Base-by-base conservation (phyloP, 2,797 vertebrate genomes). In the Anguilla pacifica region DNA sequence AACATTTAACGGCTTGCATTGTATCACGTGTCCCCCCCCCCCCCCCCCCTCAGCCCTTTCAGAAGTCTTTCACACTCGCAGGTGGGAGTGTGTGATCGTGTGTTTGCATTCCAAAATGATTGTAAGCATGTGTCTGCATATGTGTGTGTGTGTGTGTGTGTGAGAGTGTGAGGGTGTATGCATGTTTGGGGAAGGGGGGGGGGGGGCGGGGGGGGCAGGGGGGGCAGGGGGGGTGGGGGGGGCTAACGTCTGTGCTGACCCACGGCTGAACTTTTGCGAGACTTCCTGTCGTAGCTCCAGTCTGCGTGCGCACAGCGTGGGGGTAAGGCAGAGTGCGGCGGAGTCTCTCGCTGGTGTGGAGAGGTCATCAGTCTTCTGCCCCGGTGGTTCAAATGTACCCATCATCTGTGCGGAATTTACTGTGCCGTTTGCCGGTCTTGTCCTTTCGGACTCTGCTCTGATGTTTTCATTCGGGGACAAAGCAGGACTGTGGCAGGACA, bases 231-330 rank as follows among this genome's bases (percentile, higher is more conserved):
- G 81, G 35, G 84, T 57, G 84, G 59, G 77, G 91, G 79, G 91
- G 90, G 91, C 90, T 89, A 11, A 90, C 86, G 55, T 88, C 88
- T 84, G 88, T 77, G 64, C 90, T 94, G 93, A 94, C 93, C 93
- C 91, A 92, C 31, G 90, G 92, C 91, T 94, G 93, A 94, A 94
- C 93, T 91, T 92, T 93, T 81, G 81, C 46, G 86, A 91, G 88
- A 92, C 91, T 94, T 94, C 93, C 92, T 93, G 92, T 91, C 89
- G 88, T 86, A 88, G 87, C 88, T 85, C 86, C 89, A 91, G 89
- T 88, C 85, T 87, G 85, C 67, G 77, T 85, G 87, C 64, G 91
- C 83, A 46, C 86, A 51, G 86, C 85, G 83, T 43, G 88, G 87
- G 90, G 85, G 89, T 90, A 86, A 87, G 88, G 87, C 88, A 35